Percentiles rank a stretch among this genome's conserved stretches.
phyloP scores from a whole-genome alignment of 1,140 invertebrate species.

The Odontomachus brunneus region DNA sequence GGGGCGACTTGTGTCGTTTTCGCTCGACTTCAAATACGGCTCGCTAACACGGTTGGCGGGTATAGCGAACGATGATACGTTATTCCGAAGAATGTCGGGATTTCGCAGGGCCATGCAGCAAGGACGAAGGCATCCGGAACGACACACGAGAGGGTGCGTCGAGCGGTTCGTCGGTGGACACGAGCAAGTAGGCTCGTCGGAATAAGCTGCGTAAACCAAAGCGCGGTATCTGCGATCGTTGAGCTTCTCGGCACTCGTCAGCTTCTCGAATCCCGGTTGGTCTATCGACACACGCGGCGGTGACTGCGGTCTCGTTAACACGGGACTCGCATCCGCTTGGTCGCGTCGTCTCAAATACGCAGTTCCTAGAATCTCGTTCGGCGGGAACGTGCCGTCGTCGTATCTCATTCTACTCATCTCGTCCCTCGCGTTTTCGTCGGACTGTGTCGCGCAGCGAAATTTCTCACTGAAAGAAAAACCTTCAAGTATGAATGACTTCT shows the following conservation, averaged over 20 bases:
- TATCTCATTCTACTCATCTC: neutral
- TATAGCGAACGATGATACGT: neutral
- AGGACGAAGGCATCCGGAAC: slow-evolving; percentile 66
- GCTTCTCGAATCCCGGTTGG: slow-evolving; percentile 71
- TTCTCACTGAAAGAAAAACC: slow-evolving; percentile 61
- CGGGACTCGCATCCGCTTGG: neutral
- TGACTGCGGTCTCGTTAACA: slow-evolving; percentile 56
- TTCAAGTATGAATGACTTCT: slow-evolving; percentile 66
- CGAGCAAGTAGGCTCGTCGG: slow-evolving; percentile 75
- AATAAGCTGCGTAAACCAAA: slow-evolving; percentile 75
- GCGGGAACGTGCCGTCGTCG: neutral
- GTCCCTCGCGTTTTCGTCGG: neutral
- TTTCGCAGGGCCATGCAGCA: slow-evolving; percentile 72
- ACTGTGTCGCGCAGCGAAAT: slow-evolving; percentile 28
- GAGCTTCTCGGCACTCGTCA: slow-evolving; percentile 78
- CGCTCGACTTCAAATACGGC: neutral
- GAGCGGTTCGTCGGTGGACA: slow-evolving; percentile 64
- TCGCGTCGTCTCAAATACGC: neutral
- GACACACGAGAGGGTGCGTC: slow-evolving; percentile 65
- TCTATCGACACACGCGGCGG: slow-evolving; percentile 66
- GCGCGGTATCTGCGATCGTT: slow-evolving; percentile 75
- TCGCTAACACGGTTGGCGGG: slow-evolving; percentile 18
- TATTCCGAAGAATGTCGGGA: slow-evolving; percentile 22
- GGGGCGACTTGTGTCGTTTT: neutral
- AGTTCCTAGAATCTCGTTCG: slow-evolving; percentile 6